Percentiles rank a stretch among this genome's conserved stretches.
Evolutionary conservation across 2,113 vertebrate genomes (phyloP).

Genomic region (Todiramphus chloris): DNA sequence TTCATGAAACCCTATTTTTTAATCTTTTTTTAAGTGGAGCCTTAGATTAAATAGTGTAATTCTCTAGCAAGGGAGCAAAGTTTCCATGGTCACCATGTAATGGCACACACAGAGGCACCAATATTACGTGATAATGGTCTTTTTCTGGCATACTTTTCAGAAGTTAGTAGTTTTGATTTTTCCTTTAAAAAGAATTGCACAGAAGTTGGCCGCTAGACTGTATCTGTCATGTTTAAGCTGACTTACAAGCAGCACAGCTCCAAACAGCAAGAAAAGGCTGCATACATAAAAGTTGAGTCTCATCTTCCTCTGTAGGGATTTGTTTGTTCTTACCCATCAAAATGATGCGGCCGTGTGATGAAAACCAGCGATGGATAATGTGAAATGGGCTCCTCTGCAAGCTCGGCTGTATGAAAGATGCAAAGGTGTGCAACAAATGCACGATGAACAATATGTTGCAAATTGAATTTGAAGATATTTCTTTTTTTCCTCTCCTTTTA

Average conservation of each 20-base stretch:
- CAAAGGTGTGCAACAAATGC: not conserved
- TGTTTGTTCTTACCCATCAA: not conserved
- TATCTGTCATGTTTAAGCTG: not conserved
- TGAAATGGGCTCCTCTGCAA: not conserved
- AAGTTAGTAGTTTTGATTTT: constrained; percentile 41
- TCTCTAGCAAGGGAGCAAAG: not conserved
- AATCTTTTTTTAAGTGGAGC: not conserved
- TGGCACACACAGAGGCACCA: not conserved
- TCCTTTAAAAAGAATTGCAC: constrained; percentile 4
- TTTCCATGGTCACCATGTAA: constrained; percentile 8
- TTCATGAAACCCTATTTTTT: not conserved
- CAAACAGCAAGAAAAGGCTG: not conserved
- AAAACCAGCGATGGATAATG: not conserved
- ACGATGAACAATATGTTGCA: not conserved
- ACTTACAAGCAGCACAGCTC: not conserved
- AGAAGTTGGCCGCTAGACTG: not conserved
- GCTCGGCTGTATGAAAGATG: not conserved
- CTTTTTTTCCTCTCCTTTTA: not conserved
- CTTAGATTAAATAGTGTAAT: not conserved
- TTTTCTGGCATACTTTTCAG: not conserved
- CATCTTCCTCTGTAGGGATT: not conserved
- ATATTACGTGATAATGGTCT: not conserved
- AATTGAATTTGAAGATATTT: not conserved
- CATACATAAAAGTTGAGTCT: constrained; percentile 24
- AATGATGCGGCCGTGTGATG: not conserved